Conservation (phyloP, 2,797 vertebrate genomes). For the Antrozous pallidus region DNA sequence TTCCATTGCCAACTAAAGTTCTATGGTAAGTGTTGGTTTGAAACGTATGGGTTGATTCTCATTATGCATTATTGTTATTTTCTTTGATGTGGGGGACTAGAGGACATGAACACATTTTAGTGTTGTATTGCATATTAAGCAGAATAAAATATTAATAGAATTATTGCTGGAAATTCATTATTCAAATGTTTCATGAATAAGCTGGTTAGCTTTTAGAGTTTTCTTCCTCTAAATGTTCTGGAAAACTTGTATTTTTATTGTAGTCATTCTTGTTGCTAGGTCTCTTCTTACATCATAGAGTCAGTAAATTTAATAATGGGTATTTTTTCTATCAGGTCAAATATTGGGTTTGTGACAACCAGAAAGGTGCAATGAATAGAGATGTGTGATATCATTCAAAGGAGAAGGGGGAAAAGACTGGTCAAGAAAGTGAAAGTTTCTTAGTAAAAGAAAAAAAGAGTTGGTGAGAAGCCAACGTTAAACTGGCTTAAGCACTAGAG, state of each 20-base stretch:
- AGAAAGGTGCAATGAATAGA: not conserved
- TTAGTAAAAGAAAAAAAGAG: not conserved
- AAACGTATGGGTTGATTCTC: not conserved
- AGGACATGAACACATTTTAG: not conserved
- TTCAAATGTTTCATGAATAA: not conserved
- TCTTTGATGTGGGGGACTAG: not conserved
- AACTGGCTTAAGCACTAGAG: not conserved
- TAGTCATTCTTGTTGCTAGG: not conserved
- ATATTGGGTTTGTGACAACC: not conserved
- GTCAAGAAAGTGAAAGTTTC: not conserved
- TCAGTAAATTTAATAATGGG: not conserved
- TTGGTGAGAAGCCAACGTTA: not conserved
- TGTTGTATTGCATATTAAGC: not conserved
- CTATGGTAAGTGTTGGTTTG: constrained; percentile 51
- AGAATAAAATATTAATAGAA: not conserved
- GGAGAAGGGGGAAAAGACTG: not conserved
- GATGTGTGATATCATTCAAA: not conserved
- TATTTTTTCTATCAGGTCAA: not conserved
- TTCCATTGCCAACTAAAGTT: not conserved
- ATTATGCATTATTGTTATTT: not conserved
- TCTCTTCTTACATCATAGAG: not conserved
- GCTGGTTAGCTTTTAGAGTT: not conserved
- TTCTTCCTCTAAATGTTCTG: not conserved
- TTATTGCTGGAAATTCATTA: not conserved
- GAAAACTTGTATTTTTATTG: not conserved